Evolutionary conservation across 2,113 vertebrate genomes (phyloP).

Genomic region (Chaetodon trifascialis): DNA sequence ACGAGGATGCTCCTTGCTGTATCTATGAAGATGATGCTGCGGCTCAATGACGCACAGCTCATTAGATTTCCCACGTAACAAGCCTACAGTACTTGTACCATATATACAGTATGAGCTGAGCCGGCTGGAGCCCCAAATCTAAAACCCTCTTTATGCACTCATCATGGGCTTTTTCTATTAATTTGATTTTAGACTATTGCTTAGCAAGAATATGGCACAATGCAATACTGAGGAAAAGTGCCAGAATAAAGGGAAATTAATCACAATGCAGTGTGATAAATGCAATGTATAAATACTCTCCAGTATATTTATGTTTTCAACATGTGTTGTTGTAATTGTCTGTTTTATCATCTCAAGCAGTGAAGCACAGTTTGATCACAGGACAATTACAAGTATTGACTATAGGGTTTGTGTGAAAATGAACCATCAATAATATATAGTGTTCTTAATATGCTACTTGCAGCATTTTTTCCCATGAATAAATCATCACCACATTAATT

Average conservation of each 20-base stretch:
- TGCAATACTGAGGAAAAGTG: background rate
- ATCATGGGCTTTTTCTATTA: background rate
- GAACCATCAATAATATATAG: conserved; percentile 39
- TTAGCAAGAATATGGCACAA: background rate
- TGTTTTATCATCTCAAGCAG: background rate
- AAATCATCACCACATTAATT: conserved; percentile 43
- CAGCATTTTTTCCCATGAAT: conserved; percentile 35
- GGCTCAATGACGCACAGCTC: background rate
- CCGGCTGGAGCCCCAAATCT: background rate
- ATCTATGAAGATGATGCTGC: background rate
- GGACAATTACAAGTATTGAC: background rate
- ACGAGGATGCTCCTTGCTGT: background rate
- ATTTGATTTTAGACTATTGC: background rate
- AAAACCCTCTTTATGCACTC: background rate
- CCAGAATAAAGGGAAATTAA: background rate
- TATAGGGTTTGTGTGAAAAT: background rate
- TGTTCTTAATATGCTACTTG: conserved; percentile 26
- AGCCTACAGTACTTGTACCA: background rate
- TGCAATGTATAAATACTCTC: too few species aligned
- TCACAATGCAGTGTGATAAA: too few species aligned
- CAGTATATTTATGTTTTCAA: too few species aligned
- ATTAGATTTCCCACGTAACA: background rate
- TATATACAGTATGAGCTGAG: background rate
- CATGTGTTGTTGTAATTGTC: background rate
- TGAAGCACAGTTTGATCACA: background rate